Evolutionary conservation across 2,888 invertebrate species (phyloP).

Genomic region (Lymantria dispar): DNA sequence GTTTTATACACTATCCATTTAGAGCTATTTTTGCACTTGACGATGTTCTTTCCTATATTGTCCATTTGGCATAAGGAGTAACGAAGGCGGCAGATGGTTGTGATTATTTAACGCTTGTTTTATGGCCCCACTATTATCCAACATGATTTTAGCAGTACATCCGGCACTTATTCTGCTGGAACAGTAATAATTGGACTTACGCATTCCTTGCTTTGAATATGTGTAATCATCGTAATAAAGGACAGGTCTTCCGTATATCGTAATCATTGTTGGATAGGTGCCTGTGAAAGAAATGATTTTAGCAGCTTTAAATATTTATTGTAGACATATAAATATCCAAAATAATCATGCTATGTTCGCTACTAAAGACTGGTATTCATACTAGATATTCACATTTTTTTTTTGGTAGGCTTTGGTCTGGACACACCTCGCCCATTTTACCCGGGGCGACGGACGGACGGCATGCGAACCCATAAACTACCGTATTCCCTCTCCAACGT

Average conservation of each 20-base stretch:
- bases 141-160: slow-evolving; percentile 21
- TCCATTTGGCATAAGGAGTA: background rate
- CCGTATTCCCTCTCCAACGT: too few species aligned
- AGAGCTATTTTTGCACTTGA: background rate
- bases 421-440: too few species aligned
- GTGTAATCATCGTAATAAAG: slow-evolving; percentile 23
- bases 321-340: too few species aligned
- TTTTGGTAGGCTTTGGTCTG: too few species aligned
- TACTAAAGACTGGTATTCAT: too few species aligned
- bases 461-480: too few species aligned
- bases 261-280: slow-evolving; percentile 6
- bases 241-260: slow-evolving; percentile 11
- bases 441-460: too few species aligned
- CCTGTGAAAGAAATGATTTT: too few species aligned
- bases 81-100: slow-evolving; percentile 29
- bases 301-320: too few species aligned
- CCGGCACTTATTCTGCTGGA: slow-evolving; percentile 9
- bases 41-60: background rate
- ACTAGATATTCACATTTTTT: too few species aligned
- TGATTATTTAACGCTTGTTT: slow-evolving; percentile 26
- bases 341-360: too few species aligned
- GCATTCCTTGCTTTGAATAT: slow-evolving; percentile 20
- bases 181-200: slow-evolving; percentile 15
- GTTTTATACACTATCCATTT: too few species aligned
- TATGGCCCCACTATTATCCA: slow-evolving; percentile 20